Conservation (phyloP, 2,797 vertebrate genomes). For the Sparidentex hasta region DNA sequence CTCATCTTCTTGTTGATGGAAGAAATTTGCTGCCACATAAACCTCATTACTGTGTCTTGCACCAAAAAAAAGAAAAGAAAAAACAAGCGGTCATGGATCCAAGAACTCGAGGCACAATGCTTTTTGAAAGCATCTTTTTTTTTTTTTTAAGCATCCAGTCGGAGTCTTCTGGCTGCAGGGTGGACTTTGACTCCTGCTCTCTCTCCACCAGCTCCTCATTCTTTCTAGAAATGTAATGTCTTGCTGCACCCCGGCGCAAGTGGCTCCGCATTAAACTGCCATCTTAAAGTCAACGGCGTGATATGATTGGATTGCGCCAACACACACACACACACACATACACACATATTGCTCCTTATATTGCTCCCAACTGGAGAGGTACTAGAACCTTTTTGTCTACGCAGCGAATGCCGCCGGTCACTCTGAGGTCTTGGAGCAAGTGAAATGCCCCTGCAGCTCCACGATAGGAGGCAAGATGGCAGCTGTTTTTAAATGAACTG, state of each 20-base stretch:
- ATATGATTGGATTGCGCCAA: constrained; percentile 37
- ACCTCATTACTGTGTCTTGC: constrained; percentile 15
- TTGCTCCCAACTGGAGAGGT: neutral
- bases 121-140: neutral
- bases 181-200: neutral
- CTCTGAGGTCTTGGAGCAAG: constrained; percentile 25
- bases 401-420: constrained; percentile 26
- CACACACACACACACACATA: neutral
- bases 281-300: constrained; percentile 40
- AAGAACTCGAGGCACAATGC: neutral
- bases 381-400: constrained; percentile 1
- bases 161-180: too few species aligned
- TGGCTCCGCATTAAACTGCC: constrained; percentile 47
- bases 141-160: neutral
- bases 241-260: constrained; percentile 38
- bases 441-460: constrained; percentile 38
- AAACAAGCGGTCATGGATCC: neutral
- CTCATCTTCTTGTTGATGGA: constrained; percentile 26
- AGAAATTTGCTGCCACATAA: constrained; percentile 16
- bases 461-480: constrained; percentile 14
- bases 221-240: constrained; percentile 10
- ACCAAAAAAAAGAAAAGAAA: constrained; percentile 1
- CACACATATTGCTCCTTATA: too few species aligned
- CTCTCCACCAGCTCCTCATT: neutral
- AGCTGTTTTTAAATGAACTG: constrained; percentile 54